Evolutionary conservation across 37 sponge, comb jelly and placozoan genomes (phyloP), one percentile per base, ranked within the genome.

Genomic region (Theonella swinhoei): DNA sequence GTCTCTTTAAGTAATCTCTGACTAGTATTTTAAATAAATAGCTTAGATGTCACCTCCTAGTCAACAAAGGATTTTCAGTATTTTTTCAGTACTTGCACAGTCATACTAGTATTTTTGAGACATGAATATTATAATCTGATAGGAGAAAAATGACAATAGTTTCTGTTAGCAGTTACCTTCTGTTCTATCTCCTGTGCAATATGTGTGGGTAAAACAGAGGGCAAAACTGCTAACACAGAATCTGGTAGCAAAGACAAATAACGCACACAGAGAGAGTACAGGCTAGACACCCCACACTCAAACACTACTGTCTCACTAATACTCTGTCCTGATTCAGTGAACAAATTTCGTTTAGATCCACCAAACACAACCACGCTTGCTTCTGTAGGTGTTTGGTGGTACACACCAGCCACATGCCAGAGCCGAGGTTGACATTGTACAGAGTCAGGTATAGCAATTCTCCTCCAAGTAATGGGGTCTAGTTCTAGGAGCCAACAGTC

Each of bases 401-500:
- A 42, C 11, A 59, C 61, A 28, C 26, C 42, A 14, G 42, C 64
- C 22, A 73, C 80, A 62, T 76, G 81, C 90, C 90, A 90, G 19
- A 75, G 23, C 1, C 85, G 80, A 54, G 65, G 59, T 24, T 41
- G 32, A 38, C 64, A 70, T 41, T 25, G 58, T 4, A 37, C 11
- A 7, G 14, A 17, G 54, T 7, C 14, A 47, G 54, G 54, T 17
- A 47, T 2, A 58, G 47, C 60, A 73, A 80, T 59, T 38, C 68
- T 74, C 4, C 66, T 42, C 93, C 93, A 93, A 0, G 62, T 78
- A 58, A 88, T 29, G 31, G 78, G 35, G 24, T 81, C 62, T 20
- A 88, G 73, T 65, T 88, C 67, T 32, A 88, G 58, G 22, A 79
- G 23, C 89, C 89, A 93, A 1, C 74, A 80, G 38, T 93, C 87